These are phyloP conservation scores for Cygnus buccinator DNA, from an alignment of 2,113 vertebrate species.

Conservation along the genomic window DNA sequence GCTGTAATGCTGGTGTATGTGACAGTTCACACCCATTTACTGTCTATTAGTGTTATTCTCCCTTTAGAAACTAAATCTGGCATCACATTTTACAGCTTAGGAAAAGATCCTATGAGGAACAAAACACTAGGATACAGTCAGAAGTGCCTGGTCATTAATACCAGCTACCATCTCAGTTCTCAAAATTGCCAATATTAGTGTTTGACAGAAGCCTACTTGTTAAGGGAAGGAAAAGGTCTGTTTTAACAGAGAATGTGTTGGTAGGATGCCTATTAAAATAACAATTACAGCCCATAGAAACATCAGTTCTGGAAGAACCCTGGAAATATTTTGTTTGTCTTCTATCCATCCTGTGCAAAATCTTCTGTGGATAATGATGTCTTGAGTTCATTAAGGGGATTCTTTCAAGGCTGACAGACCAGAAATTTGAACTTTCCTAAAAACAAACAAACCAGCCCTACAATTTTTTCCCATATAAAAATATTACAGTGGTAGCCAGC, in stretches of 20 bases:
- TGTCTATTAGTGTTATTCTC: constrained; percentile 37
- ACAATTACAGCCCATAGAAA: background rate
- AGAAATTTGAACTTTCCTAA: background rate
- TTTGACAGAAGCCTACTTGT: constrained; percentile 31
- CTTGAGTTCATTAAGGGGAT: background rate
- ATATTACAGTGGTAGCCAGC: background rate
- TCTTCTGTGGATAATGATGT: background rate
- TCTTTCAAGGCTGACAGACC: background rate
- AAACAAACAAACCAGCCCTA: background rate
- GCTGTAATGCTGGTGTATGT: constrained; percentile 4
- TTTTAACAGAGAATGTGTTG: background rate
- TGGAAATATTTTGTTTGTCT: background rate
- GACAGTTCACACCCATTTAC: constrained; percentile 28
- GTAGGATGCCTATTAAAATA: background rate
- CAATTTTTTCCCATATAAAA: background rate
- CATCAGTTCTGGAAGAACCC: background rate
- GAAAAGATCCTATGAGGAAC: constrained; percentile 13
- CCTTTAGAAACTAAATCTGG: constrained; percentile 33
- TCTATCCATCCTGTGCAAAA: background rate
- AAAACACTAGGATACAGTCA: background rate
- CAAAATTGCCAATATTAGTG: background rate
- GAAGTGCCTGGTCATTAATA: constrained; percentile 24
- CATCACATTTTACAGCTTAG: constrained; percentile 33
- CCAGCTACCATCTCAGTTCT: background rate
- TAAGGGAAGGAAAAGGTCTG: background rate